These are phyloP conservation scores for Cardiocondyla obscurior DNA, from an alignment of 1,140 invertebrate species.

Conservation along the genomic window DNA sequence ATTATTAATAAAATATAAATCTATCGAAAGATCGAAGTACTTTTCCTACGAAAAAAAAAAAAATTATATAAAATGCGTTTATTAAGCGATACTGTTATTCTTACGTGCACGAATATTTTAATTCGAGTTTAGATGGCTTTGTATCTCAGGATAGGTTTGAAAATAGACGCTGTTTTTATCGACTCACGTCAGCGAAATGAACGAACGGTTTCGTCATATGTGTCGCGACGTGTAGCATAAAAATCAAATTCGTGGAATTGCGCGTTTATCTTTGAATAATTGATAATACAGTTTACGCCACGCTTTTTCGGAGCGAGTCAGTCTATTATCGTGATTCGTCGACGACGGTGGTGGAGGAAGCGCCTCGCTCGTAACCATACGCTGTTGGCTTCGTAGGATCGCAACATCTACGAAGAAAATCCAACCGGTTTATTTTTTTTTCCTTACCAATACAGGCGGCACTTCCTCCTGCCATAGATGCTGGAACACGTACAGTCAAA, in stretches of 20 bases:
- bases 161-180: constrained; percentile 23
- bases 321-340: constrained; percentile 48
- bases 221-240: constrained; percentile 12
- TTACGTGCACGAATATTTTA: background rate
- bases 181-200: background rate
- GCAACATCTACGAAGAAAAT: constrained; percentile 1
- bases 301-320: constrained; percentile 22
- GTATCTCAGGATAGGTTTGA: background rate
- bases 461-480: background rate
- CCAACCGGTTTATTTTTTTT: constrained; percentile 34
- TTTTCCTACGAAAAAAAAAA: background rate
- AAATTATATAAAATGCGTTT: background rate
- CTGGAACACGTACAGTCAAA: constrained; percentile 5
- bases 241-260: constrained; percentile 38
- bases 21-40: background rate
- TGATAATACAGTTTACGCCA: background rate
- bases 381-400: constrained; percentile 5
- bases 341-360: constrained; percentile 15
- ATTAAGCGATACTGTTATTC: background rate
- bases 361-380: background rate
- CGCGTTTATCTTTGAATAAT: background rate
- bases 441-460: background rate
- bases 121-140: constrained; percentile 3
- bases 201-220: constrained; percentile 3
- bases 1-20: background rate